Evolutionary conservation across 2,797 vertebrate species (phyloP).

Genomic region (Muscicapa striata): DNA sequence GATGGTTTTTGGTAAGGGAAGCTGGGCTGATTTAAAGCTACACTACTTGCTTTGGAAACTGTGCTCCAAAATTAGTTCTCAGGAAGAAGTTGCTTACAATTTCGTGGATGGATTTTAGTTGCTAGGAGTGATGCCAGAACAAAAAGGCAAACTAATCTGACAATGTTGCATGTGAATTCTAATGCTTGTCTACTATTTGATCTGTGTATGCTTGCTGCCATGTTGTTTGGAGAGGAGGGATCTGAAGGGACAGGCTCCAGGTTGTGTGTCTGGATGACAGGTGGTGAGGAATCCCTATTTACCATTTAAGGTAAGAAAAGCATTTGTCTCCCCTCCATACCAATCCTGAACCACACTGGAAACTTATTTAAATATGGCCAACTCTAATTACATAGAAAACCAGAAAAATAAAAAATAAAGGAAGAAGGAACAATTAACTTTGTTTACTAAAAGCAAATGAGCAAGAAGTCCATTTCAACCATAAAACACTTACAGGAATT

Average conservation of each 20-base stretch:
- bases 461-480: not conserved
- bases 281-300: not conserved
- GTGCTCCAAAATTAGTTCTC: not conserved
- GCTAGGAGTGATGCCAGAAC: not conserved
- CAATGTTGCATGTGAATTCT: not conserved
- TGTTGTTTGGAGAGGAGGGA: not conserved
- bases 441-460: not conserved
- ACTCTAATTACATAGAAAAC: not conserved
- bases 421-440: not conserved
- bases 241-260: not conserved
- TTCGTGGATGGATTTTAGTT: not conserved
- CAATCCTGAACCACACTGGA: not conserved
- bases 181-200: not conserved
- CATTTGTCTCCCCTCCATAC: not conserved
- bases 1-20: not conserved
- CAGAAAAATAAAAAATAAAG: not conserved
- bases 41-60: not conserved
- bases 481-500: constrained; percentile 81
- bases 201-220: not conserved
- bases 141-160: not conserved
- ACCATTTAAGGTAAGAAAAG: not conserved
- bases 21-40: not conserved
- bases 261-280: not conserved
- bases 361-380: not conserved
- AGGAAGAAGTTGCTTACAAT: not conserved